A percentile compares a stretch with the other conserved stretches of the same genome.
phyloP scores from a whole-genome alignment of 2,113 vertebrate genomes.

The Drymodes brunneopygia region DNA sequence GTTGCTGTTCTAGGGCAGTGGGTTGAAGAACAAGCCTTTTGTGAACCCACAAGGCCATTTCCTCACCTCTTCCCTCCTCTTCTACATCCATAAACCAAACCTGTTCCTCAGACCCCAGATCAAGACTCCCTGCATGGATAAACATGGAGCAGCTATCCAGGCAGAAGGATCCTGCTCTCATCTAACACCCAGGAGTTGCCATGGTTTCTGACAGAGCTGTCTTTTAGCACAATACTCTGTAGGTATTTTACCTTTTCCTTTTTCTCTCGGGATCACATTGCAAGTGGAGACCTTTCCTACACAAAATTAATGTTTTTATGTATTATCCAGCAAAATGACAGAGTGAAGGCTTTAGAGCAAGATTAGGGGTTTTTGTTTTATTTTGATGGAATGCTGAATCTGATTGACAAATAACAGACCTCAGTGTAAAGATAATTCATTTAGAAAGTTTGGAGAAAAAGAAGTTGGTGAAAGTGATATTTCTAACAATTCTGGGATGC shows the following conservation, averaged over 20 bases:
- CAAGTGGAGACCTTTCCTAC: not conserved
- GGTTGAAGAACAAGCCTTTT: not conserved
- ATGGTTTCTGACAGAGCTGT: slow-evolving; percentile 32
- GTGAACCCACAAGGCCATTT: not conserved
- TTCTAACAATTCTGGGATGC: not conserved
- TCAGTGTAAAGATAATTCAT: not conserved
- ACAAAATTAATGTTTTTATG: not conserved
- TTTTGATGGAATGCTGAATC: not conserved
- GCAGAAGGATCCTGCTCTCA: not conserved
- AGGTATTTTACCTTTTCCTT: not conserved
- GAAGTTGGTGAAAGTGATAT: not conserved
- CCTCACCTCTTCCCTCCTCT: not conserved
- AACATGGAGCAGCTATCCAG: not conserved
- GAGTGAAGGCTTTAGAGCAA: not conserved
- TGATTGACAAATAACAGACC: not conserved
- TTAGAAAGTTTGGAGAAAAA: not conserved
- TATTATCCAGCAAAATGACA: not conserved
- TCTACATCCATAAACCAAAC: not conserved
- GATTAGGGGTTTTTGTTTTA: not conserved
- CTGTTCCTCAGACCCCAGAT: not conserved
- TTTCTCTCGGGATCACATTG: not conserved
- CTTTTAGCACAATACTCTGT: not conserved
- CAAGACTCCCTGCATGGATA: not conserved
- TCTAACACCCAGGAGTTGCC: not conserved
- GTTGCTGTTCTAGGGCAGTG: not conserved